Conservation (phyloP, 2,888 invertebrate genomes). For the Microplitis manilae region DNA sequence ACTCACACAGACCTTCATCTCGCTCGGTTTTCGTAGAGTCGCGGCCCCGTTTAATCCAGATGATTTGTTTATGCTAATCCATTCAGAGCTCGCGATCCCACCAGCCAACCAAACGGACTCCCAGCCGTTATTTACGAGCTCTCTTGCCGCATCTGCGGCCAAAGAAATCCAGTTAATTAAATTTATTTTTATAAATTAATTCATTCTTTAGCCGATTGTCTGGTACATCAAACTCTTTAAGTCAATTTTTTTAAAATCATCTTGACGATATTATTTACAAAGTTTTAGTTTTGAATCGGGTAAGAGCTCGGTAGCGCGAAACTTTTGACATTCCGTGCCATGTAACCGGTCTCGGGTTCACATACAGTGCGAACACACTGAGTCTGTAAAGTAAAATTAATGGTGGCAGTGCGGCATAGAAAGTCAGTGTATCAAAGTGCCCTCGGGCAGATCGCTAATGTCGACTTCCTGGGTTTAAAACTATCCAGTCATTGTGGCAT, state of each 20-base stretch:
- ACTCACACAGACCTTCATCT: not conserved
- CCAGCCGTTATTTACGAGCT: slow-evolving; percentile 12
- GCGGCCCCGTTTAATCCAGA: slow-evolving; percentile 64
- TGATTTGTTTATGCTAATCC: slow-evolving; percentile 70
- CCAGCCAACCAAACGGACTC: not conserved
- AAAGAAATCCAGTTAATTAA: slow-evolving; percentile 5
- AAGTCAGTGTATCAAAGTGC: slow-evolving; percentile 65
- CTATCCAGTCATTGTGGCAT: slow-evolving; percentile 70
- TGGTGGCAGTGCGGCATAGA: slow-evolving; percentile 55
- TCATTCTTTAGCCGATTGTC: not conserved
- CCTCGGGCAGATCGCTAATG: slow-evolving; percentile 61
- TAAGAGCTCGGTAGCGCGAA: not conserved
- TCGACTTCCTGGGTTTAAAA: slow-evolving; percentile 70
- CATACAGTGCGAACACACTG: slow-evolving; percentile 25
- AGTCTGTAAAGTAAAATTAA: slow-evolving; percentile 69
- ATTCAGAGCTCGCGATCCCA: slow-evolving; percentile 43
- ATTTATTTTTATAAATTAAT: not conserved
- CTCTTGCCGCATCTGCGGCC: slow-evolving; percentile 20
- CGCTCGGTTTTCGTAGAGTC: slow-evolving; percentile 5
- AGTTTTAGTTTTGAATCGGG: not conserved
- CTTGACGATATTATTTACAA: not conserved
- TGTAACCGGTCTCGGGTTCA: not conserved
- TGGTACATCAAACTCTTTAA: too few species aligned
- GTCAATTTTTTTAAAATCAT: too few species aligned
- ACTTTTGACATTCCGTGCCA: slow-evolving; percentile 2